Evolutionary conservation across 2,113 vertebrate species (phyloP), one percentile per base, ranked within the genome.

Genomic region (Romanogobio albipinnatus): DNA sequence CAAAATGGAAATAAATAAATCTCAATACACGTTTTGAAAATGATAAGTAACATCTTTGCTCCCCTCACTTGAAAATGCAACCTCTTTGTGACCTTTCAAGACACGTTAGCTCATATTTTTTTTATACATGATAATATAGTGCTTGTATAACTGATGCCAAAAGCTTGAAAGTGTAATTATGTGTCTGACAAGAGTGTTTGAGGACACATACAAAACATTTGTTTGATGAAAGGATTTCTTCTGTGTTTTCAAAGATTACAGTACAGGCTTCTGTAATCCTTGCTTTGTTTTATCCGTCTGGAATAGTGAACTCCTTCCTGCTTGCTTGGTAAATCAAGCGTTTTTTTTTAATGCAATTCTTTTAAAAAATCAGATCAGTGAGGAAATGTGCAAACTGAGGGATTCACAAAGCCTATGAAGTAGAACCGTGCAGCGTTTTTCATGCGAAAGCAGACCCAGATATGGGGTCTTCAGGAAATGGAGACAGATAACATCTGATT

Each of bases 401-500:
- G 22, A 62, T 62, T 79, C 58, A 47, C 24, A 17, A 66, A 47
- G 15, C 24, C n/a, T 47, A 5, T 22, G 1, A 62, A 36, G 39
- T 79, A 43, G 58, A 62, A 26, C 3, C 3, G 0, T 9, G 33
- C 53, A 39, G 53, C 0, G 1, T 10, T n/a, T n/a, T 22, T 29
- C 7, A 15, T 78, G 39, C 1, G 6, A n/a, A 61, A 61, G 11
- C 76, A 61, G 76, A 61, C 7, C 61, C 61, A 26, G 14, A 29
- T 81, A 24, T n/a, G 78, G 45, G 61, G 26, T 70, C 33, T 73
- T 29, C 66, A 26, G 45, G 24, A 81, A 81, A 81, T 73, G 33
- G 66, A 82, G 81, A 82, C 19, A 24, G 81, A 82, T 82, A 81
- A 68, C 81, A 82, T 82, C 49, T 70, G 66, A 70, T 71, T 82